Base-by-base conservation (phyloP, 1,140 invertebrate genomes). In the Brachionus angularis region DNA sequence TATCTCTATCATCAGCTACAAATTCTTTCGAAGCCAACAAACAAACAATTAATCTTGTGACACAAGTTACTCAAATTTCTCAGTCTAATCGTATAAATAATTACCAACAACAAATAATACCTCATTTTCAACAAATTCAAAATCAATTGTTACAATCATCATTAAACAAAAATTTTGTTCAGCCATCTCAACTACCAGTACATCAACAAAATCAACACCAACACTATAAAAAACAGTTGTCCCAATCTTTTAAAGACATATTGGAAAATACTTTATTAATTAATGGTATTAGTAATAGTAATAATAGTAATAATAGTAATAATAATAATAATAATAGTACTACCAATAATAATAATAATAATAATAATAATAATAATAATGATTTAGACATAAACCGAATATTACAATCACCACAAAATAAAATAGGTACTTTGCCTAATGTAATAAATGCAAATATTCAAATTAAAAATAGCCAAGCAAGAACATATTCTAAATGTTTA, bases 241-340 rank as follows among this genome's bases (percentile, higher is more conserved):
- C 62, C 0, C 62, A 67, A 29, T 67, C 62, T 7, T 67, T 67
- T 29, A 31, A 42, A 14, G 62, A 67, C 18, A 67, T 67, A 5
- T 21, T 67, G 3, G 62, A 67, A 33, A 67, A 67, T 47, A 67
- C 62, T 23, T 25, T 67, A 42, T 23, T 67, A n/a, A 67, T 67
- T n/a, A 67, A 67, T 5, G 62, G 62, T 21, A 58, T 58, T 8
- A 39, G 34, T n/a, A 34, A 58, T 18, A 8, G 16, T 7, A 55
- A 55, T 34, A 55, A 36, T 34, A 34, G 8, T 39, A 39, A 23
- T 23, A 31, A 34, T 12, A 58, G 16, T 42, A 14, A 42, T 42
- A 14, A 14, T 7, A 42, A 58, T 58, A n/a, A n/a, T n/a, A n/a
- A n/a, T n/a, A n/a, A n/a, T n/a, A n/a, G n/a, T n/a, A n/a, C n/a